These are phyloP conservation scores for Rhamnusium bicolor DNA, from an alignment of 2,888 invertebrate genomes.

Conservation along the genomic window DNA sequence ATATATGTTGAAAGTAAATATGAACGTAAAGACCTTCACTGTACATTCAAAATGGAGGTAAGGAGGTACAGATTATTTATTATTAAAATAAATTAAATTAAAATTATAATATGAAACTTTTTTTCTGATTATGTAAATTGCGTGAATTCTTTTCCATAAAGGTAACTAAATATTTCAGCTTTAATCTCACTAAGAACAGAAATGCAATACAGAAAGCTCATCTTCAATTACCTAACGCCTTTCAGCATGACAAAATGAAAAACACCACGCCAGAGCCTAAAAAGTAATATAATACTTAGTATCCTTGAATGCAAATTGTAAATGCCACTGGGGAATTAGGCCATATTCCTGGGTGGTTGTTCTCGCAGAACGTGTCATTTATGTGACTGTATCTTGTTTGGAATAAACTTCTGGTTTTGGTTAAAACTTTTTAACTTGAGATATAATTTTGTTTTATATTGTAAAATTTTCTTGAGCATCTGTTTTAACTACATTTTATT, in stretches of 20 bases:
- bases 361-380: background rate
- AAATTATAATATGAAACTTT: too few relatives aligned
- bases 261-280: background rate
- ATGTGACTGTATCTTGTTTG: slow-evolving; percentile 6
- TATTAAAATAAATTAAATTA: too few relatives aligned
- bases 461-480: background rate
- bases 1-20: too few relatives aligned
- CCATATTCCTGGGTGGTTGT: background rate
- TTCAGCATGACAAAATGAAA: background rate
- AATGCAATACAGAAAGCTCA: background rate
- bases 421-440: background rate
- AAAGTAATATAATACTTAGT: background rate
- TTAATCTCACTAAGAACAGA: background rate
- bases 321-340: slow-evolving; percentile 13
- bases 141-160: too few relatives aligned
- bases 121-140: too few relatives aligned
- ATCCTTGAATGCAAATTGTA: background rate
- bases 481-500: background rate
- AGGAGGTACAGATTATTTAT: too few relatives aligned
- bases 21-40: too few relatives aligned
- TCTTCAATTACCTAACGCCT: background rate
- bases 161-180: background rate
- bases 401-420: slow-evolving; percentile 4
- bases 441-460: background rate
- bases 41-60: too few relatives aligned